These are phyloP conservation scores for Pammene aurita DNA, from an alignment of 2,888 invertebrate genomes.

Conservation along the genomic window DNA sequence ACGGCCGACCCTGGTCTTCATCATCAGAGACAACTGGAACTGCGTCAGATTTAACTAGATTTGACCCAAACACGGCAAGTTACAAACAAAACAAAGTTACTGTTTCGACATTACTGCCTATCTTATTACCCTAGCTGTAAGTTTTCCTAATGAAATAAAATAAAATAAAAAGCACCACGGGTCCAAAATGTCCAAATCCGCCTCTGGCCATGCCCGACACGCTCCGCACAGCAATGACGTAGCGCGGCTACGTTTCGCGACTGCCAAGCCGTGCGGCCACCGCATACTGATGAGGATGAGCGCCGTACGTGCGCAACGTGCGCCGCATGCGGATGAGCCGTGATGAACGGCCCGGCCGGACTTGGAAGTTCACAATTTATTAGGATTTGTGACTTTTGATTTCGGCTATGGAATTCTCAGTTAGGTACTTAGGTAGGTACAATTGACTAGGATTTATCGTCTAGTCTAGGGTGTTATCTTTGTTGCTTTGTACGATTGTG, in stretches of 20 bases:
- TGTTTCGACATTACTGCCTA: too few relatives aligned
- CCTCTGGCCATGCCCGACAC: constrained; percentile 59
- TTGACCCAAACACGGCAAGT: too few relatives aligned
- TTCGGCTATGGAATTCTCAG: constrained; percentile 16
- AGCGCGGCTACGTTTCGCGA: constrained; percentile 70
- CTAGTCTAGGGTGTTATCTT: too few relatives aligned
- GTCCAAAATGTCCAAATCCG: constrained; percentile 53
- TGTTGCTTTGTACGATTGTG: too few relatives aligned
- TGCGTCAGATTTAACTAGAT: too few relatives aligned
- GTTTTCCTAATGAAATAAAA: too few relatives aligned
- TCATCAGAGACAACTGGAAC: too few relatives aligned
- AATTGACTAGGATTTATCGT: too few relatives aligned
- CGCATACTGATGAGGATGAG: constrained; percentile 64
- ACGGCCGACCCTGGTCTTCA: too few relatives aligned
- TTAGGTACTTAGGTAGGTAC: neutral
- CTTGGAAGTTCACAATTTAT: constrained; percentile 25
- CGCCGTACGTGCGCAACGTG: constrained; percentile 56
- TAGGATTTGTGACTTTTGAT: constrained; percentile 27
- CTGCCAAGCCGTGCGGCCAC: constrained; percentile 55
- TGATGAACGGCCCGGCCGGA: constrained; percentile 19
- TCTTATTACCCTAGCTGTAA: too few relatives aligned
- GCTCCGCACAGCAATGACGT: constrained; percentile 76
- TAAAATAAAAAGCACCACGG: too few relatives aligned
- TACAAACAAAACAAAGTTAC: too few relatives aligned
- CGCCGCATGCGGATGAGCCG: constrained; percentile 39